Conservation (phyloP, 2,797 vertebrate genomes). For the Psittacula echo region DNA sequence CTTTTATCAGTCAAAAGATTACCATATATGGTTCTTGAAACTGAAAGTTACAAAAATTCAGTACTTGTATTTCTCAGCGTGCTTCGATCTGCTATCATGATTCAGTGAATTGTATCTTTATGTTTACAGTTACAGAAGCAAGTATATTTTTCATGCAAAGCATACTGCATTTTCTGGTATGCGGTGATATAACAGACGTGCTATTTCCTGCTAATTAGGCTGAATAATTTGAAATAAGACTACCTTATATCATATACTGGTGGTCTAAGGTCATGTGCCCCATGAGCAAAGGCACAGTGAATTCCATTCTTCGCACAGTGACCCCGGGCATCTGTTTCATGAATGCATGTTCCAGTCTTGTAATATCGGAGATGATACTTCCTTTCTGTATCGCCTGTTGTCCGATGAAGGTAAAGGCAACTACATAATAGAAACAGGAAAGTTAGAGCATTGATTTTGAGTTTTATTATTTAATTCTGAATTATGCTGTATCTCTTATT, state of each 20-base stretch:
- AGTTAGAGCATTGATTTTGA: background rate
- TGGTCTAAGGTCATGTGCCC: constrained; percentile 91
- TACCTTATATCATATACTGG: constrained; percentile 93
- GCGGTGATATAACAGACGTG: background rate
- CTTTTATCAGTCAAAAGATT: background rate
- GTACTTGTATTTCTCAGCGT: background rate
- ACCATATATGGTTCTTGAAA: background rate
- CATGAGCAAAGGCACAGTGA: constrained; percentile 96
- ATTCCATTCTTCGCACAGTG: constrained; percentile 94
- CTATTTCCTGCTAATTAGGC: background rate
- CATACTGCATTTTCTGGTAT: background rate
- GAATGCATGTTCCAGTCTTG: constrained; percentile 95
- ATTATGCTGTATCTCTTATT: background rate
- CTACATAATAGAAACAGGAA: constrained; percentile 67
- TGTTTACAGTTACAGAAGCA: background rate
- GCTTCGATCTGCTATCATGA: background rate
- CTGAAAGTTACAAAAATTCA: background rate
- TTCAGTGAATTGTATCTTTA: background rate
- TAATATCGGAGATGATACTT: constrained; percentile 97
- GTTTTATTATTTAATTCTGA: background rate
- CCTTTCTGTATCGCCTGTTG: constrained; percentile 94
- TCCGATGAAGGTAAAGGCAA: constrained; percentile 93
- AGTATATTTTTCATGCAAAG: background rate
- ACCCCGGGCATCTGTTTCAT: constrained; percentile 92
- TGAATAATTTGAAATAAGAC: background rate